Evolutionary conservation across 2,113 vertebrate genomes (phyloP), one percentile per base, ranked within the genome.

Genomic region (Xyrauchen texanus): DNA sequence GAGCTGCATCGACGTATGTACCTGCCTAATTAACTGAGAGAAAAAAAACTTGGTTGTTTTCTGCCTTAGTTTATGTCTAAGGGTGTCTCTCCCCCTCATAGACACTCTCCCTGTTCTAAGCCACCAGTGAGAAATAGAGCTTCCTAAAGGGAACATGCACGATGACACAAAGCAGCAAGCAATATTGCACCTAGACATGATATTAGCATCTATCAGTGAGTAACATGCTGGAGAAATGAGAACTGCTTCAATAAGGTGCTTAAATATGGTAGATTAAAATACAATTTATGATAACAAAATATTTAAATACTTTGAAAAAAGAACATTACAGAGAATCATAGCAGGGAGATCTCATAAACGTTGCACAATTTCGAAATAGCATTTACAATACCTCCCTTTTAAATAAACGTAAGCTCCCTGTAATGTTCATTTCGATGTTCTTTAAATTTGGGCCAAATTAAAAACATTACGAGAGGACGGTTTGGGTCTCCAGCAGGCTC

Each of bases 111-210:
- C 74, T 76, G 76, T 79, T 84, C 67, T 49, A 44, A 81, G 80
- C 80, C 79, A 71, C 70, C 67, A 68, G 57, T 70, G 68, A 73
- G 46, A 73, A 71, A 55, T 21, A 53, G 74, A 69, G 79, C 78
- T 86, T 82, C 79, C 73, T 84, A 85, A 87, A 87, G 82, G 80
- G 79, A 86, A 84, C 83, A 81, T 73, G 68, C 68, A 83, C 66
- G 78, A 86, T 76, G 82, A 82, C 82, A 78, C 74, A 80, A 82
- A 82, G 61, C 62, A 76, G 46, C 21, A 65, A 3, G 46, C 11
- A n/a, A 11, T 61, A 73, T 45, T 60, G 70, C 55, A 72, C 34
- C 5, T 57, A 60, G 9, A 51, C 60, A 47, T 34, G 21, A 34
- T 34, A 34, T 74, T 46, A 74, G 11, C 7, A 58, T 7, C 13